Percentiles rank a stretch among this genome's conserved stretches.
Evolutionary conservation across 1,140 invertebrate genomes (phyloP).

Genomic region (Propsilocerus akamusi): DNA sequence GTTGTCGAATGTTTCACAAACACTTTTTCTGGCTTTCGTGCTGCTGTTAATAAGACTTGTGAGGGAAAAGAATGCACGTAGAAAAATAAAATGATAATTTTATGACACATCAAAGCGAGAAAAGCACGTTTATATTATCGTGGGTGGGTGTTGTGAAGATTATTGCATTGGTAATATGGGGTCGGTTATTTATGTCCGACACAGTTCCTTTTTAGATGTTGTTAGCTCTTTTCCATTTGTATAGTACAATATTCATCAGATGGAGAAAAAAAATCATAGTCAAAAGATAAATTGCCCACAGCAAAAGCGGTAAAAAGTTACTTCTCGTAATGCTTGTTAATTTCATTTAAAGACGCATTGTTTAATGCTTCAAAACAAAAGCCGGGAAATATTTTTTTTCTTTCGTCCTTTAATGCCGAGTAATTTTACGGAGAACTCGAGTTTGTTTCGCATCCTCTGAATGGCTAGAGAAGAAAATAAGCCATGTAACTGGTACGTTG

Average conservation of each 20-base stretch:
- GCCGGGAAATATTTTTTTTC: too few relatives aligned
- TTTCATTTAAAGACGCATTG: not conserved
- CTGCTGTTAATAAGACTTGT: not conserved
- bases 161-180: not conserved
- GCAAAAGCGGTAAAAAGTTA: too few relatives aligned
- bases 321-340: not conserved
- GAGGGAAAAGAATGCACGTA: not conserved
- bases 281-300: too few relatives aligned
- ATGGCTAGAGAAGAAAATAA: not conserved
- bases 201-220: not conserved
- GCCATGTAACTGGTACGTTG: not conserved
- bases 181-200: not conserved
- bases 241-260: not conserved
- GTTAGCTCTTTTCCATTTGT: not conserved
- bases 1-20: not conserved
- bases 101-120: slow-evolving; percentile 2
- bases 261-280: not conserved
- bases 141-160: not conserved
- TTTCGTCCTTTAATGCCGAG: too few relatives aligned
- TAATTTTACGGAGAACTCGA: not conserved
- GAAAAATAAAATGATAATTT: slow-evolving; percentile 4
- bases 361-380: not conserved
- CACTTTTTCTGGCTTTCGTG: not conserved
- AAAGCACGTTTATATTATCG: slow-evolving; percentile 2
- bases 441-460: not conserved